These are phyloP conservation scores for Saiga tatarica DNA, from an alignment of 2,113 vertebrate species.

Conservation along the genomic window DNA sequence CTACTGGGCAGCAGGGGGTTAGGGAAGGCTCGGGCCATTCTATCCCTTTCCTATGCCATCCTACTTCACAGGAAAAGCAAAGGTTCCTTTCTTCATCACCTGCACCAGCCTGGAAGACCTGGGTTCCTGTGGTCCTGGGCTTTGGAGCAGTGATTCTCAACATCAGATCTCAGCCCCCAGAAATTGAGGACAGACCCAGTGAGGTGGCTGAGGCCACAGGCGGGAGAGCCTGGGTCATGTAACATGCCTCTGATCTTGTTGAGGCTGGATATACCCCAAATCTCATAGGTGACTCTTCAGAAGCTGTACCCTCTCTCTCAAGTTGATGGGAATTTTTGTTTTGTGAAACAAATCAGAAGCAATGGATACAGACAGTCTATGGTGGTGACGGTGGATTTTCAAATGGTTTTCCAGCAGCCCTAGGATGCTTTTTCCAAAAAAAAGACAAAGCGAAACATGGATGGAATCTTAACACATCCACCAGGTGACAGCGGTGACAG, in stretches of 20 bases:
- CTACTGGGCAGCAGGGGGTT: background rate
- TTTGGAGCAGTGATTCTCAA: background rate
- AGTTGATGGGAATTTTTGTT: background rate
- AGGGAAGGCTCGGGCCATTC: background rate
- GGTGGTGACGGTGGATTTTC: background rate
- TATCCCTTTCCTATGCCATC: background rate
- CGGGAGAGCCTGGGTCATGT: fast-evolving
- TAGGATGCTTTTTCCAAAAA: background rate
- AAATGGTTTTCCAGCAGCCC: background rate
- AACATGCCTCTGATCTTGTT: background rate
- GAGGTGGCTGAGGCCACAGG: background rate
- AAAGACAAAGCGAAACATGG: background rate
- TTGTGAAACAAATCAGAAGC: background rate
- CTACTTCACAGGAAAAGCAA: background rate
- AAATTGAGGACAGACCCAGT: fast-evolving
- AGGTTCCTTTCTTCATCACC: background rate
- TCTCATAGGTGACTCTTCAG: background rate
- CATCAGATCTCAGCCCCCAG: background rate
- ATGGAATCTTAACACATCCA: background rate
- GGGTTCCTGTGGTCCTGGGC: background rate
- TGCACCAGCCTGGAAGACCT: background rate
- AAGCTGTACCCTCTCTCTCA: background rate
- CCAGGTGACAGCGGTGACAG: background rate
- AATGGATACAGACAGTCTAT: fast-evolving
- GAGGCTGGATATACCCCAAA: background rate